Evolutionary conservation across 2,113 vertebrate species (phyloP).

Genomic region (Lucifuga dentata): DNA sequence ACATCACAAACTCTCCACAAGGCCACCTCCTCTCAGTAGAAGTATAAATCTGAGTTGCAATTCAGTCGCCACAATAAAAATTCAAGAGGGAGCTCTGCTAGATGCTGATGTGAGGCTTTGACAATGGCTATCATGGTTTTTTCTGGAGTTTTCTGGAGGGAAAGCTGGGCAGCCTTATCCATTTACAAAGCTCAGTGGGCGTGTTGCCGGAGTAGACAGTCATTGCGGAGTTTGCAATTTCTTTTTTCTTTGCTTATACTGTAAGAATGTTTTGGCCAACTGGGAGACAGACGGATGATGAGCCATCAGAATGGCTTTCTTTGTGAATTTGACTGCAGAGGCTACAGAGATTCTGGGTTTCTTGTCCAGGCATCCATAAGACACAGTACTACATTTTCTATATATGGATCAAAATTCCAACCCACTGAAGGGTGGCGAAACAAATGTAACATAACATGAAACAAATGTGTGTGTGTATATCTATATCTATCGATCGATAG

Average conservation of each 20-base stretch:
- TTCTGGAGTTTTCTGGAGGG: constrained; percentile 23
- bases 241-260: constrained; percentile 1
- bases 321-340: not conserved
- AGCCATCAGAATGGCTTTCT: constrained; percentile 17
- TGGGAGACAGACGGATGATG: constrained; percentile 17
- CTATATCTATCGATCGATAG: too few species aligned
- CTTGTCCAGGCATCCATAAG: too few species aligned
- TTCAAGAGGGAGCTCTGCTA: constrained; percentile 23
- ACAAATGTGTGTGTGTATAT: too few species aligned
- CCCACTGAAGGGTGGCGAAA: too few species aligned
- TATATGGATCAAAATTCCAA: too few species aligned
- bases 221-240: constrained; percentile 17
- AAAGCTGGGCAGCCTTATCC: constrained; percentile 33
- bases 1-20: constrained; percentile 48
- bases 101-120: constrained; percentile 38
- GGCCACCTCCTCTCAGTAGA: constrained; percentile 19
- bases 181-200: constrained; percentile 22
- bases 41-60: constrained; percentile 51
- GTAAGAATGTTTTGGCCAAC: constrained; percentile 21
- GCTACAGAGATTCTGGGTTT: not conserved
- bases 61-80: constrained; percentile 45
- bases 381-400: too few species aligned
- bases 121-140: constrained; percentile 5
- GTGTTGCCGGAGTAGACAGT: constrained; percentile 14
- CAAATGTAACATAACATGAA: too few species aligned